Conservation (phyloP, 2,888 invertebrate species). For the Cephus pygmeus region DNA sequence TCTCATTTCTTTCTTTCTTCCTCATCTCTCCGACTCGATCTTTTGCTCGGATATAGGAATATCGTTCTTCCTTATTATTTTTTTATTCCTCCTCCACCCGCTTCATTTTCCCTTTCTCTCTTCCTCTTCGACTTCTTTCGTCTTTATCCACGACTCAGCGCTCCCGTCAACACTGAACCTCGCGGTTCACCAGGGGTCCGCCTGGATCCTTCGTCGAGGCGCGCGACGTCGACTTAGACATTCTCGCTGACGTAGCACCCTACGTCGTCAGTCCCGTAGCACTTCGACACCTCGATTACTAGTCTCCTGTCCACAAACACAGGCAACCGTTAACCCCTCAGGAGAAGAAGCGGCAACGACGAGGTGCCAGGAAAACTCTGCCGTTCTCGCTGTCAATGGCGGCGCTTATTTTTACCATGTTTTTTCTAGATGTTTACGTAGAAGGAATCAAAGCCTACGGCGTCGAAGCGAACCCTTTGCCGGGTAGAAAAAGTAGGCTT, state of each 20-base stretch:
- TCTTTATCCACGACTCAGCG: not conserved
- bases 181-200: not conserved
- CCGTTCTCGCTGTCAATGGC: not conserved
- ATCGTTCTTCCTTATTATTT: not conserved
- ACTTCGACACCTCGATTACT: not conserved
- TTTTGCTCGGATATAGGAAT: not conserved
- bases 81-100: not conserved
- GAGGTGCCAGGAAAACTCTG: not conserved
- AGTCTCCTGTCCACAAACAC: not conserved
- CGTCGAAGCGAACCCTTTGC: not conserved
- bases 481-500: not conserved
- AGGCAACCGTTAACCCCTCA: not conserved
- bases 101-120: slow-evolving; percentile 18
- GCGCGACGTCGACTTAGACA: not conserved
- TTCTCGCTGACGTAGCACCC: not conserved
- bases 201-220: not conserved
- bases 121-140: not conserved
- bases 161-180: slow-evolving; percentile 1
- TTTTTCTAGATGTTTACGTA: slow-evolving; percentile 18
- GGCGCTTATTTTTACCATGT: slow-evolving; percentile 14
- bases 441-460: not conserved
- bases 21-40: not conserved
- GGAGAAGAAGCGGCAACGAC: not conserved
- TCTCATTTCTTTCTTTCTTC: slow-evolving; percentile 19
- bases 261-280: not conserved